Evolutionary conservation across 2,797 vertebrate genomes (phyloP).

Genomic region (Brachyrhaphis roseni): DNA sequence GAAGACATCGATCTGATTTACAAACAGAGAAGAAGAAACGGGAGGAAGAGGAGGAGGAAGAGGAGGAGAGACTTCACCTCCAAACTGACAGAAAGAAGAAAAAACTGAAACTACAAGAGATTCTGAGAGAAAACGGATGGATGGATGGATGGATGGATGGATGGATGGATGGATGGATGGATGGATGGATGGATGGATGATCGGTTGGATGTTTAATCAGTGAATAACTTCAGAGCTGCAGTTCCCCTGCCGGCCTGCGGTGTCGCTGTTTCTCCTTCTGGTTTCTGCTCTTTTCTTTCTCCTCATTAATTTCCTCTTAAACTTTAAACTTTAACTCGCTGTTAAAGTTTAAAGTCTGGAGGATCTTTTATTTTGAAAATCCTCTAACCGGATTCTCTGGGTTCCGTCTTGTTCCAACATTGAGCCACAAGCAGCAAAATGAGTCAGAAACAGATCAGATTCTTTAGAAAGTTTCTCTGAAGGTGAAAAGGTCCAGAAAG

Average conservation of each 20-base stretch:
- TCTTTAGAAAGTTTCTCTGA: no score
- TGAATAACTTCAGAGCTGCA: neutral
- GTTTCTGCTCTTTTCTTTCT: neutral
- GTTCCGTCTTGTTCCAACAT: no score
- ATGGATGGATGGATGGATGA: neutral
- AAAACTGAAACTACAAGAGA: no score
- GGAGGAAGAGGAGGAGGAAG: neutral
- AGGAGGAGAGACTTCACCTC: no score
- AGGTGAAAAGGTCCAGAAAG: no score
- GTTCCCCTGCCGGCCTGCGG: neutral
- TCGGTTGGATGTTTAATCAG: neutral
- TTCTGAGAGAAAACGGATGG: neutral
- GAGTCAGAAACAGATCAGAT: no score
- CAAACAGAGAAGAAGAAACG: constrained; percentile 3
- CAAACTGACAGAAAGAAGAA: no score
- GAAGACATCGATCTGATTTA: constrained; percentile 34
- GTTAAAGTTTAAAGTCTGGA: no score
- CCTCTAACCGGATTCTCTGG: no score
- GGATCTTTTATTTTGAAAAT: no score
- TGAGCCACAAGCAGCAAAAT: no score
- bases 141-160: neutral
- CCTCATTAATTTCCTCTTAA: constrained; percentile 33
- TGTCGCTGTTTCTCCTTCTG: neutral
- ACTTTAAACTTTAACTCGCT: constrained; percentile 49
- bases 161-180: neutral